phyloP scores from a whole-genome alignment of 2,113 vertebrate genomes.

The Poeciliopsis prolifica region DNA sequence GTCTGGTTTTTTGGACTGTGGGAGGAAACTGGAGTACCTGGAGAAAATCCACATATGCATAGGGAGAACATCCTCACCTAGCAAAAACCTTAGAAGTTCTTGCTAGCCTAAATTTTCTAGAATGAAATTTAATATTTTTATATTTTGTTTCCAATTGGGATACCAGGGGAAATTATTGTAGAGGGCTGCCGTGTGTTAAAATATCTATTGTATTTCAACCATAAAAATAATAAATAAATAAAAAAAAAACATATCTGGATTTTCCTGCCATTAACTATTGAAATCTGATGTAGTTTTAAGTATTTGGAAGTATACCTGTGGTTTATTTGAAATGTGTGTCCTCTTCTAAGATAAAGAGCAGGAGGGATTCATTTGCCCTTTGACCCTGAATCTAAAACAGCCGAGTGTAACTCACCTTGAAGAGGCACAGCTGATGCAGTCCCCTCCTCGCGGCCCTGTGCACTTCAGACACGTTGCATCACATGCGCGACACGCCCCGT shows the following conservation, averaged over 20 bases:
- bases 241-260: neutral
- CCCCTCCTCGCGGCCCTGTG: constrained; percentile 77
- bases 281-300: neutral
- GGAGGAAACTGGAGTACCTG: neutral
- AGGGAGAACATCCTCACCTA: neutral
- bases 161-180: no score
- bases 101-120: no score
- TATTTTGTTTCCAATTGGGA: no score
- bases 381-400: constrained; percentile 19
- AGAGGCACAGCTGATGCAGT: constrained; percentile 83
- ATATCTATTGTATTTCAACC: no score
- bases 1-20: neutral
- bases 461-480: constrained; percentile 86
- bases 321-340: neutral
- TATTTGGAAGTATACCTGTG: neutral
- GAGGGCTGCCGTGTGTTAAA: no score
- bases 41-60: neutral
- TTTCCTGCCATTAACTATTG: neutral
- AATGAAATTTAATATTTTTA: no score
- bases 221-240: no score
- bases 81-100: neutral
- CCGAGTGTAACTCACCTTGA: constrained; percentile 78
- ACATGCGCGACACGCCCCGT: constrained; percentile 81
- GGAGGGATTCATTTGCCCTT: constrained; percentile 7
- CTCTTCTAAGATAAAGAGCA: neutral